These are phyloP conservation scores for Mionectes macconnelli DNA, from an alignment of 2,113 vertebrate genomes.

Conservation along the genomic window DNA sequence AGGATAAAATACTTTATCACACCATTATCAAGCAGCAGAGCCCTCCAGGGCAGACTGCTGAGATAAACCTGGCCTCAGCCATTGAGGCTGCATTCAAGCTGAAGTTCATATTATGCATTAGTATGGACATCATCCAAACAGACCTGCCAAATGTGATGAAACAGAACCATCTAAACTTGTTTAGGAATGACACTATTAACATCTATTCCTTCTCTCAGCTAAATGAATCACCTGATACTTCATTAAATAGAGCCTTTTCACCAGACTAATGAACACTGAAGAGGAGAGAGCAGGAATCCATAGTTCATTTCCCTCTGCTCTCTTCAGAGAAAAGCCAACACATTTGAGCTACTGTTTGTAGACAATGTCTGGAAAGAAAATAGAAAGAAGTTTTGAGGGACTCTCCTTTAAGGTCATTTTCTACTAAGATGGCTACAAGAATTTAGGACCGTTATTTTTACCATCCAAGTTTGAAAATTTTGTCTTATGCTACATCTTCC, in stretches of 20 bases:
- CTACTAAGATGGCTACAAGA: neutral
- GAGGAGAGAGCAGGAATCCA: neutral
- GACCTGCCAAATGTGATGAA: neutral
- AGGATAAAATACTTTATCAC: neutral
- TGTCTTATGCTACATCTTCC: neutral
- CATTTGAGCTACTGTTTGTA: conserved; percentile 20
- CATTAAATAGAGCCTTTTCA: neutral
- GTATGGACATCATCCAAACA: neutral
- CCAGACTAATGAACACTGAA: neutral
- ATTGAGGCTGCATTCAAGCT: neutral
- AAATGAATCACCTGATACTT: neutral
- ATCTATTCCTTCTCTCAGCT: neutral
- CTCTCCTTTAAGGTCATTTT: neutral
- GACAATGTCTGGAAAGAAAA: neutral
- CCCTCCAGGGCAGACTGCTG: neutral
- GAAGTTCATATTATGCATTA: neutral
- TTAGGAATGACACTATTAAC: neutral
- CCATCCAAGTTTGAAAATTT: neutral
- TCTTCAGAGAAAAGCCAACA: neutral
- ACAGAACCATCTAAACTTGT: neutral
- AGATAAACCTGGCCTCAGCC: neutral
- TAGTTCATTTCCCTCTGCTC: neutral
- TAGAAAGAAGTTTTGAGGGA: neutral
- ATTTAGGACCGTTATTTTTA: conserved; percentile 1
- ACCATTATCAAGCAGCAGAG: neutral